Evolutionary conservation across 2,113 vertebrate species (phyloP).

Genomic region (Centropus bengalensis): DNA sequence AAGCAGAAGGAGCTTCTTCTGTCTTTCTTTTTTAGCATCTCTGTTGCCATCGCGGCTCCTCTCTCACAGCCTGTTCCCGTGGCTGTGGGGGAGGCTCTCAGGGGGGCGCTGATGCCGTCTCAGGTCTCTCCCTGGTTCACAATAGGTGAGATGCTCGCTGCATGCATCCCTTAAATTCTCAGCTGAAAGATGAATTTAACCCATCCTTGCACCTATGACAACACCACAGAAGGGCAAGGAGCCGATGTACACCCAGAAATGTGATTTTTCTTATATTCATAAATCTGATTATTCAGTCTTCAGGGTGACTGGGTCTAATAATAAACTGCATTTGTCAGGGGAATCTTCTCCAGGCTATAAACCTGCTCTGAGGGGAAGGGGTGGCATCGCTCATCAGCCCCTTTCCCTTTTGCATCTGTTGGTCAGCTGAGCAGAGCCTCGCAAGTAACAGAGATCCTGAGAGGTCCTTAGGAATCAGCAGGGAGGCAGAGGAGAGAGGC

Average conservation of each 20-base stretch:
- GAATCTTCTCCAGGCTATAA: background rate
- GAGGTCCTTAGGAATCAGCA: background rate
- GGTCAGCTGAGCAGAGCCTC: background rate
- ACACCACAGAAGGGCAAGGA: background rate
- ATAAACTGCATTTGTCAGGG: background rate
- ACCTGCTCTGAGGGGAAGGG: background rate
- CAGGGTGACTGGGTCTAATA: background rate
- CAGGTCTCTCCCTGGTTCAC: background rate
- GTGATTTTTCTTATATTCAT: background rate
- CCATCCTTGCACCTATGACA: background rate
- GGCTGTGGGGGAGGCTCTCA: background rate
- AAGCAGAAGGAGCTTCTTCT: background rate
- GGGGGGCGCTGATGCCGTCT: background rate
- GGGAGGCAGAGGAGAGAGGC: background rate
- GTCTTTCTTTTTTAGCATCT: background rate
- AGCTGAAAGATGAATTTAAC: background rate
- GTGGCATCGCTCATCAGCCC: no score
- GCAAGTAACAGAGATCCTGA: background rate
- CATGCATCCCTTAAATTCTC: background rate
- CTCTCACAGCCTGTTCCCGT: background rate
- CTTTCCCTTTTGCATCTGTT: background rate
- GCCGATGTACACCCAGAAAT: background rate
- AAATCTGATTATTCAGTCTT: background rate
- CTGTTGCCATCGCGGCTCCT: accelerated
- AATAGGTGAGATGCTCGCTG: background rate